Percentiles rank a stretch among this genome's conserved stretches.
Evolutionary conservation across 2,888 invertebrate species (phyloP).

Genomic region (Entomobrya multifasciata): DNA sequence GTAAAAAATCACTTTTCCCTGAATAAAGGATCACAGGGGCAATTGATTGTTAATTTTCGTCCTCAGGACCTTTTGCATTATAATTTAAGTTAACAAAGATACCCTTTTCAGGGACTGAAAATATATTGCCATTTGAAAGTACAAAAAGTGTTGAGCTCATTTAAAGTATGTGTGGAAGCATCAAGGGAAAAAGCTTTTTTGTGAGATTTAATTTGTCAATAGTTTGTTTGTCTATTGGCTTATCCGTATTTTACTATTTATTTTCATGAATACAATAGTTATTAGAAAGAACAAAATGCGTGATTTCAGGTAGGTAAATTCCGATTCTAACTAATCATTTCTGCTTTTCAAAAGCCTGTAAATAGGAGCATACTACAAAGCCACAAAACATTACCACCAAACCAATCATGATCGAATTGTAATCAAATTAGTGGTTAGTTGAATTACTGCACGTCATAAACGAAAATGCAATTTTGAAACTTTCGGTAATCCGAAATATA

Average conservation of each 20-base stretch:
- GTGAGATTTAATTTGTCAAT: neutral
- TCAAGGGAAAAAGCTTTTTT: neutral
- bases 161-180: neutral
- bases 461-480: conserved; percentile 18
- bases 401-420: conserved; percentile 49
- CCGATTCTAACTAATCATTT: no score
- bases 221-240: neutral
- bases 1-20: neutral
- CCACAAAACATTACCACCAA: neutral
- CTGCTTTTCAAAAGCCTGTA: neutral
- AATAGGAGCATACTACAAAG: neutral
- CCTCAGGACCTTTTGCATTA: no score
- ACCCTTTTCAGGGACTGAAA: no score
- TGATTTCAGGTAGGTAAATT: conserved; percentile 19
- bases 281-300: neutral
- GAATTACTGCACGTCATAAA: neutral
- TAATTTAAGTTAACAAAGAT: no score
- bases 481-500: conserved; percentile 56
- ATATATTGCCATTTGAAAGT: no score
- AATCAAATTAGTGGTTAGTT: conserved; percentile 60
- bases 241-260: neutral
- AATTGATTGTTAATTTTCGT: no score
- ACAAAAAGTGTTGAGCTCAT: no score
- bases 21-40: no score
- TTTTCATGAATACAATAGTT: neutral